Evolutionary conservation across 2,888 invertebrate species (phyloP).

Genomic region (Drosophila basisetae): DNA sequence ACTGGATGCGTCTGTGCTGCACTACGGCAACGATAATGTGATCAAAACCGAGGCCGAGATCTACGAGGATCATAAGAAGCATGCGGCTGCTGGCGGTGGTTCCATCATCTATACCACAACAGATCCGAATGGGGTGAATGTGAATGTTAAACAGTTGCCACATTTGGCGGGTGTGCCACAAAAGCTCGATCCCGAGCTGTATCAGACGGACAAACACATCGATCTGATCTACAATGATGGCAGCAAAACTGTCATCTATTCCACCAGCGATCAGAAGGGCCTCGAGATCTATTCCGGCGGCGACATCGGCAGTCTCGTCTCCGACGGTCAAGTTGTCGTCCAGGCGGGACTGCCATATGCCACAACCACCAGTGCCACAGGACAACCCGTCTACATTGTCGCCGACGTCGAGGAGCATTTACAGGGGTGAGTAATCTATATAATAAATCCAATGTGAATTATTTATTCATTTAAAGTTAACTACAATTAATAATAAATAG

Average conservation of each 20-base stretch:
- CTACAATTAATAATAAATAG: not conserved
- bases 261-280: constrained; percentile 91
- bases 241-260: constrained; percentile 93
- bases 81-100: constrained; percentile 71
- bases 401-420: constrained; percentile 85
- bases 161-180: constrained; percentile 83
- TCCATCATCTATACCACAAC: constrained; percentile 86
- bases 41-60: constrained; percentile 84
- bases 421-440: constrained; percentile 83
- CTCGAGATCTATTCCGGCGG: constrained; percentile 88
- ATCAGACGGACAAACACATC: constrained; percentile 87
- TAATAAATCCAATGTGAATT: not conserved
- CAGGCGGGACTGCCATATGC: constrained; percentile 85
- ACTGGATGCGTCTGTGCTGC: constrained; percentile 84
- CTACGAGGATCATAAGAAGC: constrained; percentile 84
- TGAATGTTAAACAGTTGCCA: constrained; percentile 83
- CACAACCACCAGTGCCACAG: constrained; percentile 81
- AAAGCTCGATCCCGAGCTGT: constrained; percentile 85
- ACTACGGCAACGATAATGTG: constrained; percentile 83
- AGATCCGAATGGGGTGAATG: constrained; percentile 84
- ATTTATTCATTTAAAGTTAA: not conserved
- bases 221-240: constrained; percentile 94
- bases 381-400: constrained; percentile 85
- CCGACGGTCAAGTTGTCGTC: constrained; percentile 85
- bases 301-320: constrained; percentile 84